Conservation (phyloP, 37 sponge, comb jelly and placozoan species). For the Geodia barretti region DNA sequence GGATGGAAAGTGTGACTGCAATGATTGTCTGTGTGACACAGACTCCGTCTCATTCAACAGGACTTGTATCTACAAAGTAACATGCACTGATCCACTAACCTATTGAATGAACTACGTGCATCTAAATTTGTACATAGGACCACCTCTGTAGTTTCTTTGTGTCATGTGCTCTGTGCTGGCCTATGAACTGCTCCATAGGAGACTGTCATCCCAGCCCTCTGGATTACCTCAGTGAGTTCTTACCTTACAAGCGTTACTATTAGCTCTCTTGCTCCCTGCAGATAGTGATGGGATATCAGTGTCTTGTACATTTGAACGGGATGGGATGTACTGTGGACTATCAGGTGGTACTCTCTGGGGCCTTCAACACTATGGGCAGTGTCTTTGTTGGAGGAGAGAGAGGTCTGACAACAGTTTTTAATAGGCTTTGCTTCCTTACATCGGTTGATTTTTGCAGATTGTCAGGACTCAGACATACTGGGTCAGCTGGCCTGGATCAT, state of each 20-base stretch:
- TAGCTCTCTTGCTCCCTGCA: not conserved
- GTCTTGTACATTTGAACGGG: not conserved
- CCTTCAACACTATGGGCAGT: not conserved
- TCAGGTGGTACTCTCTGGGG: not conserved
- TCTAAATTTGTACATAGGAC: too few relatives aligned
- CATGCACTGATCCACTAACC: too few relatives aligned
- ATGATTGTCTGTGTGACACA: not conserved
- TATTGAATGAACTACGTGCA: too few relatives aligned
- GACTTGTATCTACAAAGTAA: not conserved
- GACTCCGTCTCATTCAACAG: not conserved
- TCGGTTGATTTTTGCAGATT: too few relatives aligned
- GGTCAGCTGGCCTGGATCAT: constrained; percentile 35
- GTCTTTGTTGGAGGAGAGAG: not conserved
- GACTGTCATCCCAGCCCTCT: not conserved
- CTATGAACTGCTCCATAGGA: not conserved
- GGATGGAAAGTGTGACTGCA: not conserved
- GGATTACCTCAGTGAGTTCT: too few relatives aligned
- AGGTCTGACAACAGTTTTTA: too few relatives aligned
- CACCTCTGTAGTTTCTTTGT: not conserved
- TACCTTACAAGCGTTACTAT: too few relatives aligned
- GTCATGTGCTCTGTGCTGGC: not conserved
- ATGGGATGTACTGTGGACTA: not conserved
- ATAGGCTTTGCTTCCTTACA: too few relatives aligned
- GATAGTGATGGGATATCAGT: not conserved
- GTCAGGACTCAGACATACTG: too few relatives aligned